Evolutionary conservation across 2,797 vertebrate species (phyloP), one percentile per base, ranked within the genome.

Genomic region (Manis crassicaudata): DNA sequence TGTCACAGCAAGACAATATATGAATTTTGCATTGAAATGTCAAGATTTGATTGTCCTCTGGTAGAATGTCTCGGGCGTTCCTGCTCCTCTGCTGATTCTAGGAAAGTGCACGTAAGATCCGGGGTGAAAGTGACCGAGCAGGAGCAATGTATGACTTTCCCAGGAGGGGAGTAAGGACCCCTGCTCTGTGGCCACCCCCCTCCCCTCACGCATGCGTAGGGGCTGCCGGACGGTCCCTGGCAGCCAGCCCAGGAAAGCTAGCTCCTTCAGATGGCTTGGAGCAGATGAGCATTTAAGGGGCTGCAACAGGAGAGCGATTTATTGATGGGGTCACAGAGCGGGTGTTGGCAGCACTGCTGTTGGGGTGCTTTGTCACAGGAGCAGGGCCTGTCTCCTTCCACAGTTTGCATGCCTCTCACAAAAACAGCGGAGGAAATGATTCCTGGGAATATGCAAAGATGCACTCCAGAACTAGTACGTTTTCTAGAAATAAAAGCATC

Each of bases 381-480:
- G 70, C 32, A 73, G 56, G 85, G 40, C 63, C 77, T 73, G 65
- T 77, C 93, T 94, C 84, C 72, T 90, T 90, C 88, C 93, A 50
- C 46, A 90, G 93, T 95, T 92, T 88, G 65, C 79, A 65, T 84
- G 92, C 67, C 93, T 93, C 60, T 93, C 83, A 77, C 84, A 87
- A 92, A 81, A 92, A 35, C 4, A 32, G 32, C 37, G 85, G 60
- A 68, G 43, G 68, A 94, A 81, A 70, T 62, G n/a, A 37, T 80
- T 76, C 89, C 73, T 67, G 54, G 43, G 68, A 88, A 94, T 50
- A 67, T 50, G 40, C 43, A 43, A 46, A 7, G 7, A 13, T 94
- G 43, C 5, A 50, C 62, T 83, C 16, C 8, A 58, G n/a, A 72
- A 32, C 13, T 29, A 93, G n/a, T 12, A 87, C 32, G 27, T 7